Evolutionary conservation across 2,888 invertebrate genomes (phyloP).

Genomic region (Leptopilina syphax): DNA sequence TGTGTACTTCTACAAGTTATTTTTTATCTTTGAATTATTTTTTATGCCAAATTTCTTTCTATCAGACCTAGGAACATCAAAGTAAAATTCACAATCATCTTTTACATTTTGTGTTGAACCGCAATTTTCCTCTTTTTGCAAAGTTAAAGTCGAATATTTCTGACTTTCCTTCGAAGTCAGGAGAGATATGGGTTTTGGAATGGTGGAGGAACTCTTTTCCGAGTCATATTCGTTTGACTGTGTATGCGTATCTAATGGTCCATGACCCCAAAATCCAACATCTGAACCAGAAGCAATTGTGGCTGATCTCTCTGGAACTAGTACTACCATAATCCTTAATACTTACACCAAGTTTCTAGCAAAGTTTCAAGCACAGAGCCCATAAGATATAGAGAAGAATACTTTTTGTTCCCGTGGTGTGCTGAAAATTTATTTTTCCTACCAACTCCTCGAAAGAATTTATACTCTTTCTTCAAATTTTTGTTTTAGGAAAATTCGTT

Average conservation of each 20-base stretch:
- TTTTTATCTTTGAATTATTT: no score
- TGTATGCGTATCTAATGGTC: conserved; percentile 28
- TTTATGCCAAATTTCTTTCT: not conserved
- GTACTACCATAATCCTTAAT: conserved; percentile 26
- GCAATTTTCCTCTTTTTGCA: not conserved
- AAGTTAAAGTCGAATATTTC: not conserved
- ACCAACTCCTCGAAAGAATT: not conserved
- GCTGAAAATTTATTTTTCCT: conserved; percentile 6
- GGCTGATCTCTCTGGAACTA: conserved; percentile 20
- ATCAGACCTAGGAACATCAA: not conserved
- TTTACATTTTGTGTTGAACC: not conserved
- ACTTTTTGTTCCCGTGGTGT: not conserved
- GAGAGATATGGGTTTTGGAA: not conserved
- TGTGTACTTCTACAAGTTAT: no score
- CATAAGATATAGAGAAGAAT: not conserved
- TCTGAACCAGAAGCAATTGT: conserved; percentile 33
- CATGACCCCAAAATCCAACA: conserved; percentile 28
- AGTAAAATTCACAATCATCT: not conserved
- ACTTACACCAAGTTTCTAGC: conserved; percentile 13
- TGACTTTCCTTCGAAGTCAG: not conserved
- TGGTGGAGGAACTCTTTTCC: not conserved
- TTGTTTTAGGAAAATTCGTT: not conserved
- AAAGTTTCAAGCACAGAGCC: not conserved
- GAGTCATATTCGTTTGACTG: conserved; percentile 7
- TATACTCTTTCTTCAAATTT: not conserved